Evolutionary conservation across 2,888 invertebrate genomes (phyloP).

Genomic region (Boloria selene): DNA sequence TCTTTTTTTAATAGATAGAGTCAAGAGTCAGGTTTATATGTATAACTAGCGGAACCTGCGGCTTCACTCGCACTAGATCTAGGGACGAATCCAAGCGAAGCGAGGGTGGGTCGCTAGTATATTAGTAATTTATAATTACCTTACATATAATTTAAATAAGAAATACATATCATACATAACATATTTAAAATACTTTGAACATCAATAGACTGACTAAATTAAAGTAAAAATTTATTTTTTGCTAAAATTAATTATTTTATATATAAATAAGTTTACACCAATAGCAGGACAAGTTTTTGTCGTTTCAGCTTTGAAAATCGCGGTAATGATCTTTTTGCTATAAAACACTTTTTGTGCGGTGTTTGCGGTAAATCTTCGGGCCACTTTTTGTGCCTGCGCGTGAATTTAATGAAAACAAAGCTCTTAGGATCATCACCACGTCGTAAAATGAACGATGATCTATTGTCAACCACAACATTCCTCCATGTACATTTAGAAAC

Average conservation of each 20-base stretch:
- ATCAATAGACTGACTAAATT: too few relatives aligned
- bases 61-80: too few relatives aligned
- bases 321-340: slow-evolving; percentile 24
- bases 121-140: too few relatives aligned
- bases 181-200: too few relatives aligned
- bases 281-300: slow-evolving; percentile 21
- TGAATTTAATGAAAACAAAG: slow-evolving; percentile 24
- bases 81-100: too few relatives aligned
- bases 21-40: too few relatives aligned
- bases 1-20: too few relatives aligned
- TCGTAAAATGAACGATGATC: slow-evolving; percentile 2
- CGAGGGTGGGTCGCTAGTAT: too few relatives aligned
- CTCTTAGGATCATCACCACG: slow-evolving; percentile 14
- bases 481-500: background rate
- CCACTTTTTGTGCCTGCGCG: slow-evolving; percentile 13
- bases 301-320: slow-evolving; percentile 13
- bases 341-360: slow-evolving; percentile 18
- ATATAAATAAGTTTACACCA: slow-evolving; percentile 15
- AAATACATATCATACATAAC: too few relatives aligned
- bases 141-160: too few relatives aligned
- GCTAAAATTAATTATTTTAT: slow-evolving; percentile 2
- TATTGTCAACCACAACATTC: background rate
- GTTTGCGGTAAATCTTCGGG: slow-evolving; percentile 12
- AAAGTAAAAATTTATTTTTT: background rate
- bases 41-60: too few relatives aligned